These are phyloP conservation scores for Malurus melanocephalus DNA, from an alignment of 2,113 vertebrate genomes.

Conservation along the genomic window DNA sequence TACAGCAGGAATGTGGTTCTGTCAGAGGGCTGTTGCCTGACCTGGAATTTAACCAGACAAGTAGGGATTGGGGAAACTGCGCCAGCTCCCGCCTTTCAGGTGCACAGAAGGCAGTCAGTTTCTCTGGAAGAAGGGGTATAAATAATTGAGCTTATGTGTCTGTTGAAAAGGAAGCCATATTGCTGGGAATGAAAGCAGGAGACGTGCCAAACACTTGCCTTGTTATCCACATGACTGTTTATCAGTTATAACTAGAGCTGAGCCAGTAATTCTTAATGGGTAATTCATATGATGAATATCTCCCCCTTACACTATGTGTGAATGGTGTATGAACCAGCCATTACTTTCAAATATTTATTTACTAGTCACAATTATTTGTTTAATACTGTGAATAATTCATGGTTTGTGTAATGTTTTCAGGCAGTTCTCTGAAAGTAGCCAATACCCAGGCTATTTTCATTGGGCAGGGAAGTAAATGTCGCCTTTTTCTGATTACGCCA, in stretches of 20 bases:
- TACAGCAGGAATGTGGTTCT: constrained; percentile 60
- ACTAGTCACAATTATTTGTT: constrained; percentile 66
- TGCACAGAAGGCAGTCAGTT: constrained; percentile 30
- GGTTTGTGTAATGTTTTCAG: constrained; percentile 56
- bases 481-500: constrained; percentile 54
- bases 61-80: constrained; percentile 1
- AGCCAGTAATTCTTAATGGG: constrained; percentile 61
- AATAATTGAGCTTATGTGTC: constrained; percentile 37
- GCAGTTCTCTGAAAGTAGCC: constrained; percentile 53
- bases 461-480: constrained; percentile 46
- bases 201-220: constrained; percentile 47
- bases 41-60: constrained; percentile 65
- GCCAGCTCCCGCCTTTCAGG: constrained; percentile 41
- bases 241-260: constrained; percentile 50
- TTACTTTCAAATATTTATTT: constrained; percentile 67
- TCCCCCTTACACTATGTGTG: constrained; percentile 37
- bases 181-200: constrained; percentile 45
- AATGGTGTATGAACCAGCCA: constrained; percentile 48
- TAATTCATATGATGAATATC: constrained; percentile 65
- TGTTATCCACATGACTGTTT: constrained; percentile 55
- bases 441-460: constrained; percentile 52
- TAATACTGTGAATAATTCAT: constrained; percentile 61
- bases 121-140: neutral
- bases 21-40: constrained; percentile 50
- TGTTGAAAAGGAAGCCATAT: constrained; percentile 54